phyloP scores from a whole-genome alignment of 1,140 invertebrate genomes.

The Linepithema humile region DNA sequence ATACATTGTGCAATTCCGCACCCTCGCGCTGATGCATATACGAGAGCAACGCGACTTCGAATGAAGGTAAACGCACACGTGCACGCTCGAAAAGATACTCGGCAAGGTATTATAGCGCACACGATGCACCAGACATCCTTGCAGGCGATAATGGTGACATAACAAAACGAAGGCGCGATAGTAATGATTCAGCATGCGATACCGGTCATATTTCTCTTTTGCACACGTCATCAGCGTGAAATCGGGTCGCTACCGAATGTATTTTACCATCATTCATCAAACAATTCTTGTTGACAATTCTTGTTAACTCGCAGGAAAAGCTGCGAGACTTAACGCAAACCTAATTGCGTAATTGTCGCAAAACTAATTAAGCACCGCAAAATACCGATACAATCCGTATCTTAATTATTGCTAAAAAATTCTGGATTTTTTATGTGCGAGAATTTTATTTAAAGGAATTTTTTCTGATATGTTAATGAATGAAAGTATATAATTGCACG shows the following conservation, averaged over 20 bases:
- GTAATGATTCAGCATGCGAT: slow-evolving; percentile 54
- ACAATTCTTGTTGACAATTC: background rate
- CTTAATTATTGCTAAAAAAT: background rate
- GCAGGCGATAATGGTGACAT: slow-evolving; percentile 51
- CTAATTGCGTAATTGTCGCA: background rate
- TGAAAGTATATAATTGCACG: background rate
- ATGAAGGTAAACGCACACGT: background rate
- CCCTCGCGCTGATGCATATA: background rate
- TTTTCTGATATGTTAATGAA: background rate
- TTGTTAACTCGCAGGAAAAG: background rate
- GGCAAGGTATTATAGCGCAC: background rate
- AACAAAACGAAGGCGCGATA: slow-evolving; percentile 40
- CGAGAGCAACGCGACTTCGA: slow-evolving; percentile 1
- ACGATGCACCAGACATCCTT: slow-evolving; percentile 27
- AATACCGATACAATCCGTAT: background rate
- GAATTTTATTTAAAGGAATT: background rate
- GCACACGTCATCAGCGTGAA: background rate
- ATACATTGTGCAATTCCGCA: background rate
- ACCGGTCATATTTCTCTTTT: slow-evolving; percentile 7
- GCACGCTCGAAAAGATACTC: slow-evolving; percentile 9
- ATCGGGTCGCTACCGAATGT: background rate
- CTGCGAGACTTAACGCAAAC: background rate
- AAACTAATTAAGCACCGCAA: background rate
- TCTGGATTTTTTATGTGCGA: background rate
- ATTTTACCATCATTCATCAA: background rate